Evolutionary conservation across 1,140 invertebrate genomes (phyloP).

Genomic region (Antheraea mylitta): DNA sequence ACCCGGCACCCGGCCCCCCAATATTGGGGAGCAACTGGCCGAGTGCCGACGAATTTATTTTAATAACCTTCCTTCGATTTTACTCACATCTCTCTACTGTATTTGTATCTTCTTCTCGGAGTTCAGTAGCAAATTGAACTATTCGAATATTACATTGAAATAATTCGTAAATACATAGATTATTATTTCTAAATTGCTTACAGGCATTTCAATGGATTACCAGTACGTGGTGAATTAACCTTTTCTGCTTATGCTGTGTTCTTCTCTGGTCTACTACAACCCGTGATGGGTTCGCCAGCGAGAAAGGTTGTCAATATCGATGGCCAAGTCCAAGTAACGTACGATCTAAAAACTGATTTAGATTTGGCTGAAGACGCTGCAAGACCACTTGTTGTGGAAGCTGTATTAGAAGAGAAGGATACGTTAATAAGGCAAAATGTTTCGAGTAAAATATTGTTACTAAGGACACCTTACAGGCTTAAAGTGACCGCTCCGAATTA

Average conservation of each 20-base stretch:
- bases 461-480: conserved; percentile 91
- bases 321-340: conserved; percentile 87
- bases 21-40: too few relatives aligned
- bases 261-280: conserved; percentile 88
- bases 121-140: too few relatives aligned
- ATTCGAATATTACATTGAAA: too few relatives aligned
- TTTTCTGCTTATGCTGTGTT: conserved; percentile 88
- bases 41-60: too few relatives aligned
- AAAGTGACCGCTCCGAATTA: conserved; percentile 89
- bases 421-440: conserved; percentile 91
- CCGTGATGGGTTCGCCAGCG: conserved; percentile 84
- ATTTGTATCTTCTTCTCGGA: too few relatives aligned
- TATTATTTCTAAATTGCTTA: not conserved
- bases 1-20: too few relatives aligned
- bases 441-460: conserved; percentile 85
- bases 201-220: conserved; percentile 84
- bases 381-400: conserved; percentile 87
- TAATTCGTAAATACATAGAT: too few relatives aligned
- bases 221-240: conserved; percentile 89
- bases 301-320: conserved; percentile 91
- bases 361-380: conserved; percentile 88
- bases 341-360: conserved; percentile 83
- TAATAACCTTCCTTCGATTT: too few relatives aligned
- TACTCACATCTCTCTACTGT: too few relatives aligned
- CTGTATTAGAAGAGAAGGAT: conserved; percentile 88